Evolutionary conservation across 2,888 invertebrate genomes (phyloP).

Genomic region (Mesorhabditis spiculigera): DNA sequence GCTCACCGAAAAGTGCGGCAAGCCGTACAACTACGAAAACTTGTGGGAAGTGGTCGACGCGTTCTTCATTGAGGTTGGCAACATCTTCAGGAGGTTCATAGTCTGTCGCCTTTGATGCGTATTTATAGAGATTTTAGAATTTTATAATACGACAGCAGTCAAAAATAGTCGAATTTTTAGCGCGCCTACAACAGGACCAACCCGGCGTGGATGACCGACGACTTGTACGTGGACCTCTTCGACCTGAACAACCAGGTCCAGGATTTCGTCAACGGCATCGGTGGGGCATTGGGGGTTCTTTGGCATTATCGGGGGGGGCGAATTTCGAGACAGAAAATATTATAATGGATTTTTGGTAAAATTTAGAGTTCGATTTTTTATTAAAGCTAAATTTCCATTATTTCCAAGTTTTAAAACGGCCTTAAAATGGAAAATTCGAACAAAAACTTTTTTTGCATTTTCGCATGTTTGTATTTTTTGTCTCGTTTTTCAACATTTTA

Average conservation of each 20-base stretch:
- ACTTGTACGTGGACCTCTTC: conserved; percentile 20
- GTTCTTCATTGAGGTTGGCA: conserved; percentile 26
- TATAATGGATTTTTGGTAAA: too few relatives aligned
- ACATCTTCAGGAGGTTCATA: too few relatives aligned
- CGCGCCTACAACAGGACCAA: not conserved
- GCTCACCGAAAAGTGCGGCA: conserved; percentile 15
- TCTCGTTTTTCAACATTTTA: too few relatives aligned
- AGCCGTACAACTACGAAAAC: conserved; percentile 25
- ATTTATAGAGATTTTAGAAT: not conserved
- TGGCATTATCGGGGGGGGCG: too few relatives aligned
- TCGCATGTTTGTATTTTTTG: too few relatives aligned
- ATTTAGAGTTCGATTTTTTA: too few relatives aligned
- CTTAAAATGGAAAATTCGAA: too few relatives aligned
- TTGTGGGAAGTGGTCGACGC: conserved; percentile 29
- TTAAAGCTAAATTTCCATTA: too few relatives aligned
- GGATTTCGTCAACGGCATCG: conserved; percentile 23
- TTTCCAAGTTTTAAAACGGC: too few relatives aligned
- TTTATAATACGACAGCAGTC: too few relatives aligned
- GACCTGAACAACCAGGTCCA: conserved; percentile 21
- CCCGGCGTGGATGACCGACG: conserved; percentile 22
- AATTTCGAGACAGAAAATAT: too few relatives aligned
- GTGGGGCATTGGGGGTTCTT: not conserved
- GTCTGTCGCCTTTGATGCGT: not conserved
- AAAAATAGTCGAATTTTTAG: not conserved
- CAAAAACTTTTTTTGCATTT: too few relatives aligned